phyloP scores from a whole-genome alignment of 2,113 vertebrate species.

The Silurus meridionalis region DNA sequence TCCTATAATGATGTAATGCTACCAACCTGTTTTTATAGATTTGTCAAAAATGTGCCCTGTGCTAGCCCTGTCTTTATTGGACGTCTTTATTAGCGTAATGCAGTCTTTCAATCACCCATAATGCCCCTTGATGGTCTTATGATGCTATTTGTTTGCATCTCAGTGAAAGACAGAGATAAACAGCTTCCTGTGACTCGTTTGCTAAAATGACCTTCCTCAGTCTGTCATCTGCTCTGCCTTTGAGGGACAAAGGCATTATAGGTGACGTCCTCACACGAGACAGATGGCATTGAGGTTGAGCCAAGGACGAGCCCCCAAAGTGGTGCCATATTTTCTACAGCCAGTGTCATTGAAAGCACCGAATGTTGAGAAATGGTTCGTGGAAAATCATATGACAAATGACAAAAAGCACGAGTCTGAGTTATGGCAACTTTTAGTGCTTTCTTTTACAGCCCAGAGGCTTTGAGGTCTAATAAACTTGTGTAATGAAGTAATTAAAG shows the following conservation, averaged over 20 bases:
- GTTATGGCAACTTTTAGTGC: not conserved
- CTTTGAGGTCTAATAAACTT: slow-evolving; percentile 23
- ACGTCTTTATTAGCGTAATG: not conserved
- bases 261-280: slow-evolving; percentile 19
- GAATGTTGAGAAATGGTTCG: slow-evolving; percentile 12
- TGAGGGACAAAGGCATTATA: slow-evolving; percentile 42
- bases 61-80: not conserved
- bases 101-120: slow-evolving; percentile 22
- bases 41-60: not conserved
- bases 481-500: slow-evolving; percentile 28
- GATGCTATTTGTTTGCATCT: slow-evolving; percentile 14
- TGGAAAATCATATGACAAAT: slow-evolving; percentile 15
- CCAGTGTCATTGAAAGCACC: not conserved
- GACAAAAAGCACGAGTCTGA: not conserved
- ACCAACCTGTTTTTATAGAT: not conserved
- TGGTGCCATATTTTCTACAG: not conserved
- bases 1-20: not conserved
- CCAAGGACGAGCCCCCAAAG: slow-evolving; percentile 1
- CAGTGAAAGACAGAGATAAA: not conserved
- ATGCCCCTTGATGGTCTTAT: slow-evolving; percentile 21
- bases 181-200: not conserved
- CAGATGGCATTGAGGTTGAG: slow-evolving; percentile 22
- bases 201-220: slow-evolving; percentile 18
- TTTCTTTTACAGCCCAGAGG: slow-evolving; percentile 2
- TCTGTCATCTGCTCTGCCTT: slow-evolving; percentile 34